Evolutionary conservation across 1,140 invertebrate genomes (phyloP), one percentile per base, ranked within the genome.

Genomic region (Pachyrhynchus sulphureomaculatus): DNA sequence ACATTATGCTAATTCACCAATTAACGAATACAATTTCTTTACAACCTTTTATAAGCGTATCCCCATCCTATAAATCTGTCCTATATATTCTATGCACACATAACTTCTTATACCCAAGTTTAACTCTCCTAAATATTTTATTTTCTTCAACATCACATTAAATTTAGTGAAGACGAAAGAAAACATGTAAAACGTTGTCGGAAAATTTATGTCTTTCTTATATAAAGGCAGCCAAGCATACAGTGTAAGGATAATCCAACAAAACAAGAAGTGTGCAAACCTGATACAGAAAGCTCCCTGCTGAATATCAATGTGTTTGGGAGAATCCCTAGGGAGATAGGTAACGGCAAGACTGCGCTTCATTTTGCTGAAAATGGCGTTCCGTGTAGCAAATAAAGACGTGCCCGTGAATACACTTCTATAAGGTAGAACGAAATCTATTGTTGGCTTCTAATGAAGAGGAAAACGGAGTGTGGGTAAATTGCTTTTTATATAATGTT

Each of bases 221-320:
- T 54, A 26, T 53, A 20, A 44, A 45, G 29, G 49, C 49, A 44
- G 42, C 39, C 48, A 33, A 41, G 51, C 51, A 45, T 55, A 62
- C 48, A 51, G 15, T 56, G 53, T 49, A 59, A 51, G 56, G 56
- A 59, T 59, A 59, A 59, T 59, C 53, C 41, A 45, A 48, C 56
- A 49, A 59, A 59, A 59, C 56, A 59, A 56, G 56, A 59, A 59
- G 56, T 59, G 44, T 49, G 32, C 56, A 49, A 59, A 59, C 56
- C 56, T 49, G 56, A 59, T 59, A 59, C 37, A 59, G 56, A 49
- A 49, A 44, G 56, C 34, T 59, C 56, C 56, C 56, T 44, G 44
- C 56, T 59, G 56, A 48, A 59, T 59, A 59, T 59, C 56, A 59
- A 59, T 59, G 49, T 56, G 53, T 49, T 21, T 20, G 44, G 18